Evolutionary conservation across 2,888 invertebrate genomes (phyloP).

Genomic region (Sussaba pulchella): DNA sequence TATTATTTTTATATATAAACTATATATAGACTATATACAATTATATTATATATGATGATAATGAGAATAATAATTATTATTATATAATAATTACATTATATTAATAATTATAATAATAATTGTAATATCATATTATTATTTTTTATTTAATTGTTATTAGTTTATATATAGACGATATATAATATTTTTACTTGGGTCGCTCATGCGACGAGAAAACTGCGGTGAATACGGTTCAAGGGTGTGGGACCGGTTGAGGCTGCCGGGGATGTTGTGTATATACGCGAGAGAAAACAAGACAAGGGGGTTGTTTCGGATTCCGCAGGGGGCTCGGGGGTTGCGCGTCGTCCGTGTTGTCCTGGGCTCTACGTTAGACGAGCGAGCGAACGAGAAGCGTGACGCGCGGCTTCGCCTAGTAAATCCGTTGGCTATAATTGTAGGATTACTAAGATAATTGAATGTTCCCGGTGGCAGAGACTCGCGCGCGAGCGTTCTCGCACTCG

Average conservation of each 20-base stretch:
- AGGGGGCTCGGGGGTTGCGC: slow-evolving; percentile 19
- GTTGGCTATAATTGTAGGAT: slow-evolving; percentile 87
- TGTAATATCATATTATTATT: too few species aligned
- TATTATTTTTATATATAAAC: too few species aligned
- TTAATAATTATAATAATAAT: too few species aligned
- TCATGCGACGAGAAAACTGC: slow-evolving; percentile 45
- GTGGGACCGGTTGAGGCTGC: neutral
- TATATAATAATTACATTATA: too few species aligned
- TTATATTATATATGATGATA: too few species aligned
- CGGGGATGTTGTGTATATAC: slow-evolving; percentile 53
- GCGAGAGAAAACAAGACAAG: slow-evolving; percentile 56
- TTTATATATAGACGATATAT: too few species aligned
- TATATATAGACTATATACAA: too few species aligned
- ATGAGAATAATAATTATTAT: too few species aligned
- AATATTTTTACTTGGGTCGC: too few species aligned
- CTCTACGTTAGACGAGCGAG: slow-evolving; percentile 46
- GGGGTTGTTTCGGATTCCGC: slow-evolving; percentile 45
- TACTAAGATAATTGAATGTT: slow-evolving; percentile 89
- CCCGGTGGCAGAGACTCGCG: slow-evolving; percentile 68
- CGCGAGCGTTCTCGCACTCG: slow-evolving; percentile 37
- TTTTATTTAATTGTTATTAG: too few species aligned
- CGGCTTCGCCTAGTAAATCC: slow-evolving; percentile 73
- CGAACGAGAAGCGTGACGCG: slow-evolving; percentile 45
- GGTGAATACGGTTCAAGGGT: slow-evolving; percentile 24
- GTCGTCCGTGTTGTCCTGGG: slow-evolving; percentile 24